Evolutionary conservation across 2,113 vertebrate genomes (phyloP), one percentile per base, ranked within the genome.

Genomic region (Trogon melanurus): DNA sequence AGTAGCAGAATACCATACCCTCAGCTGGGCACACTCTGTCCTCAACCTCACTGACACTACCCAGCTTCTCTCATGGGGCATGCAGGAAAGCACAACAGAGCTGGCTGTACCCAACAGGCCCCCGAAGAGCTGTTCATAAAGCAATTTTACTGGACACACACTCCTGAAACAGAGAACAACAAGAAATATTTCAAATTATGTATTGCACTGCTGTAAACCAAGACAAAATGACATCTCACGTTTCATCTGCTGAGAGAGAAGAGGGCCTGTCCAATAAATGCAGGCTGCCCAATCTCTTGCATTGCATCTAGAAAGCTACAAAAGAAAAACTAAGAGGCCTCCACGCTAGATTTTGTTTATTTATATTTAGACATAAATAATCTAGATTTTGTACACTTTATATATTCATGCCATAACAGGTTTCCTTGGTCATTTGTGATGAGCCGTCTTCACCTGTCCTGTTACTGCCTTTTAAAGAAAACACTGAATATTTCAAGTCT

Each of bases 11-110:
- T 26, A 38, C 8, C 0, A 0, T 2, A 58, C 38, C 11, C 72
- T 45, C 56, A 65, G 26, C 23, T 11, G 5, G 32, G 30, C 70
- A 79, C 9, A 71, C 29, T 15, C 44, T 85, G 73, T n/a, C 32
- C 26, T 64, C 29, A 7, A 1, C 30, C 29, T 67, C 0, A 0
- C 18, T 54, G 48, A 21, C 14, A 27, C n/a, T 32, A 21, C 36
- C 22, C 26, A 0, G 2, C 12, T 53, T 34, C 69, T 84, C 69
- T 27, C 61, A 26, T 4, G 1, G 5, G 60, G 64, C 16, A 16
- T 0, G 1, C 34, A 58, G n/a, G 25, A 66, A 47, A 79, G 38
- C 36, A 81, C 48, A 56, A 3, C 0, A 1, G 21, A 25, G 32
- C 29, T 80, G 62, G 16, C 51, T 81, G 69, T 45, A 21, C 30